Evolutionary conservation across 2,797 vertebrate species (phyloP).

Genomic region (Mormyrops attenuatus): DNA sequence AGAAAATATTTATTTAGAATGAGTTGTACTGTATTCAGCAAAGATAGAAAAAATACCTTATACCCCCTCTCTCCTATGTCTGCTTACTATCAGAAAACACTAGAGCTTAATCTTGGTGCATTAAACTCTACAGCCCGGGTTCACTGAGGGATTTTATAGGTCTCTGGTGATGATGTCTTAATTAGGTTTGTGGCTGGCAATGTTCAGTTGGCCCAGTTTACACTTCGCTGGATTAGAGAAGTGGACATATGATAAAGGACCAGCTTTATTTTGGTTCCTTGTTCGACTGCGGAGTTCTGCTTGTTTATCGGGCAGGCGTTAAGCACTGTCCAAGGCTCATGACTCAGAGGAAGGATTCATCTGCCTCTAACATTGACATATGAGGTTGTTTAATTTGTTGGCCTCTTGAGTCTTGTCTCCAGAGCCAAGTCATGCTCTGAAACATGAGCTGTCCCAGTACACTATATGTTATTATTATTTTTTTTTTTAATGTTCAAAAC

Average conservation of each 20-base stretch:
- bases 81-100: background rate
- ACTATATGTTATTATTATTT: background rate
- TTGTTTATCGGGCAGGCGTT: background rate
- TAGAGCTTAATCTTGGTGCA: background rate
- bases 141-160: background rate
- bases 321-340: background rate
- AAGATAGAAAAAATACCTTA: background rate
- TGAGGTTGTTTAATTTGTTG: background rate
- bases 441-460: background rate
- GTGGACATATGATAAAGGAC: background rate
- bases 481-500: background rate
- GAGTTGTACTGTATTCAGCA: background rate
- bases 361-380: background rate
- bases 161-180: conserved; percentile 7
- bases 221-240: background rate
- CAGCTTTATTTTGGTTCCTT: background rate
- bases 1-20: background rate
- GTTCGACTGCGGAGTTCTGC: background rate
- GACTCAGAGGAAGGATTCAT: background rate
- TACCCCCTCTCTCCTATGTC: background rate
- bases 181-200: background rate
- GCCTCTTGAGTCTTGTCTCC: background rate
- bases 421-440: background rate
- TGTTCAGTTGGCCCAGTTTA: background rate
- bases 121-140: conserved; percentile 5